Percentiles rank a stretch among this genome's conserved stretches.
Evolutionary conservation across 2,113 vertebrate species (phyloP).

Genomic region (Rhea pennata): DNA sequence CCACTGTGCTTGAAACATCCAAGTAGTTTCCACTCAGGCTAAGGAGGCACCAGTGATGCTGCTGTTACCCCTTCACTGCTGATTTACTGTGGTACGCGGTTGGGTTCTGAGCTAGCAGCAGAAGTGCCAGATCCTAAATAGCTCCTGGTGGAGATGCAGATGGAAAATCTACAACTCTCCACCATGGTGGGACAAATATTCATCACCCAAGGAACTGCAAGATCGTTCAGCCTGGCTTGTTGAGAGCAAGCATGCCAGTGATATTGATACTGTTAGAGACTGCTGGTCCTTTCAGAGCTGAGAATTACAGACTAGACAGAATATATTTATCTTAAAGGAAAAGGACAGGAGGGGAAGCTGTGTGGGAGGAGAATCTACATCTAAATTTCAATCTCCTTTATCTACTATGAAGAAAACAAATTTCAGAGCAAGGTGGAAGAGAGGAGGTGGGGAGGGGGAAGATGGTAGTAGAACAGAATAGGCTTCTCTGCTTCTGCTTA

Average conservation of each 20-base stretch:
- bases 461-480: neutral
- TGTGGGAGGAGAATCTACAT: neutral
- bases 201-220: neutral
- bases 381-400: neutral
- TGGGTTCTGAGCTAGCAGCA: neutral
- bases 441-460: neutral
- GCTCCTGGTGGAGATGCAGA: neutral
- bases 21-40: neutral
- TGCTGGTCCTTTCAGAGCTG: neutral
- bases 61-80: neutral
- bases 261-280: neutral
- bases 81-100: neutral
- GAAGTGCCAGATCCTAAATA: neutral
- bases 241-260: neutral
- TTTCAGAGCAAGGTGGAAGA: neutral
- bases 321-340: neutral
- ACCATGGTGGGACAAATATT: neutral
- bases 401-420: neutral
- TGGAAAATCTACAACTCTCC: neutral
- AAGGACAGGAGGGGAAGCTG: neutral
- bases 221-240: neutral
- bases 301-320: neutral
- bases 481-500: slow-evolving; percentile 39
- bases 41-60: neutral
- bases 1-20: neutral